Conservation (phyloP, 2,113 vertebrate genomes). For the Eublepharis macularius region DNA sequence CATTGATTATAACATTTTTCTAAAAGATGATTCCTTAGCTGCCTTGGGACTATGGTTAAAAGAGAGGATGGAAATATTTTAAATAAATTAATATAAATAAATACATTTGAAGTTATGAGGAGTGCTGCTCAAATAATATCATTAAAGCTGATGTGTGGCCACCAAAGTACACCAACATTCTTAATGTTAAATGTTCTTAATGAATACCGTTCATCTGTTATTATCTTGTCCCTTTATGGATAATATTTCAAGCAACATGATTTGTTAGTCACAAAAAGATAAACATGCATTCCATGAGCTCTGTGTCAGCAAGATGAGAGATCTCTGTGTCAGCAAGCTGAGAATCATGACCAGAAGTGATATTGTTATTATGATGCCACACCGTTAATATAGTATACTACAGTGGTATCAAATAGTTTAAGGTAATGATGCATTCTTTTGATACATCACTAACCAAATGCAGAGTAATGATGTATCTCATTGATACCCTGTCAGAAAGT, state of each 20-base stretch:
- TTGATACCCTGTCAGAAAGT: not conserved
- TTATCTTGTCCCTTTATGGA: not conserved
- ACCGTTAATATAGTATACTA: not conserved
- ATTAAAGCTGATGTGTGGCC: too few species aligned
- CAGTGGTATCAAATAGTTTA: not conserved
- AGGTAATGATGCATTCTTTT: conserved; percentile 14
- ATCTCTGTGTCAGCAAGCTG: conserved; percentile 52
- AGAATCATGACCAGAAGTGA: not conserved
- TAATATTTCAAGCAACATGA: conserved; percentile 14
- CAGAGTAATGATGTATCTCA: conserved; percentile 8
- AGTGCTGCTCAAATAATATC: not conserved
- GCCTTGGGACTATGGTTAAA: too few species aligned
- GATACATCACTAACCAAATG: not conserved
- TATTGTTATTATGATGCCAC: not conserved
- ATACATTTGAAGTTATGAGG: not conserved
- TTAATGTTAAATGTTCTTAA: not conserved
- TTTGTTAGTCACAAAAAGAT: conserved; percentile 32
- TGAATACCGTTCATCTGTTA: not conserved
- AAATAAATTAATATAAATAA: too few species aligned
- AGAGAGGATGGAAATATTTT: too few species aligned
- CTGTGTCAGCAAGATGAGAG: conserved; percentile 44
- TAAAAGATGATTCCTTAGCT: too few species aligned
- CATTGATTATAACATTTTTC: too few species aligned
- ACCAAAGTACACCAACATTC: not conserved
- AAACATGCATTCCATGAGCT: conserved; percentile 49